Percentiles rank a stretch among this genome's conserved stretches.
Evolutionary conservation across 2,113 vertebrate species (phyloP).

Genomic region (Hippocampus mohnikei): DNA sequence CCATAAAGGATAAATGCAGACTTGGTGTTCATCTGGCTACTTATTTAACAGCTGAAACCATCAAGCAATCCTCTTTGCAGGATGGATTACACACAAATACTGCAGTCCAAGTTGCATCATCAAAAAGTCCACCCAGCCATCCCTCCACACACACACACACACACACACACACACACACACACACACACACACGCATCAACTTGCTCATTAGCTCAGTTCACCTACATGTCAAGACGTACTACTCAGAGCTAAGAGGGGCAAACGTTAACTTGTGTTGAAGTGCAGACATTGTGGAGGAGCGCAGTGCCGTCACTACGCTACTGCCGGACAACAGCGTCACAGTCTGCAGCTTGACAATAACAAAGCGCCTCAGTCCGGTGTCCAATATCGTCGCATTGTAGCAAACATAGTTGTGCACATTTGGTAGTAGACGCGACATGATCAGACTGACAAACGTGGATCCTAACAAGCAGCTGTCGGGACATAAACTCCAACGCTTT

Average conservation of each 20-base stretch:
- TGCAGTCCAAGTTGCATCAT: background rate
- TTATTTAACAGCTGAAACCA: background rate
- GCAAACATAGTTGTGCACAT: background rate
- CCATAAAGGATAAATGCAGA: background rate
- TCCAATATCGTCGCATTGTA: background rate
- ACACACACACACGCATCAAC: constrained; percentile 9
- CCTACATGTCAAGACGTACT: background rate
- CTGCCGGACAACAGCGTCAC: background rate
- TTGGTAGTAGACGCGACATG: background rate
- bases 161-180: constrained; percentile 9
- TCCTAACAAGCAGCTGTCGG: background rate
- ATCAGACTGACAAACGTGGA: background rate
- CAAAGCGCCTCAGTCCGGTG: background rate
- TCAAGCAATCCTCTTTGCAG: background rate
- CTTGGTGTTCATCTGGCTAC: background rate
- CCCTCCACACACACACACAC: background rate
- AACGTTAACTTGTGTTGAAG: constrained; percentile 3
- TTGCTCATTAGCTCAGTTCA: constrained; percentile 36
- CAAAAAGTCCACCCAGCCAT: too few relatives aligned
- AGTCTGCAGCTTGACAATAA: background rate
- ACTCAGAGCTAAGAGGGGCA: background rate
- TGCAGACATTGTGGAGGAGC: background rate
- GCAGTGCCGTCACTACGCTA: background rate
- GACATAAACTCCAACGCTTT: background rate
- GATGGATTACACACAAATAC: background rate